phyloP scores from a whole-genome alignment of 2,113 vertebrate genomes.

The Microtus montanus region DNA sequence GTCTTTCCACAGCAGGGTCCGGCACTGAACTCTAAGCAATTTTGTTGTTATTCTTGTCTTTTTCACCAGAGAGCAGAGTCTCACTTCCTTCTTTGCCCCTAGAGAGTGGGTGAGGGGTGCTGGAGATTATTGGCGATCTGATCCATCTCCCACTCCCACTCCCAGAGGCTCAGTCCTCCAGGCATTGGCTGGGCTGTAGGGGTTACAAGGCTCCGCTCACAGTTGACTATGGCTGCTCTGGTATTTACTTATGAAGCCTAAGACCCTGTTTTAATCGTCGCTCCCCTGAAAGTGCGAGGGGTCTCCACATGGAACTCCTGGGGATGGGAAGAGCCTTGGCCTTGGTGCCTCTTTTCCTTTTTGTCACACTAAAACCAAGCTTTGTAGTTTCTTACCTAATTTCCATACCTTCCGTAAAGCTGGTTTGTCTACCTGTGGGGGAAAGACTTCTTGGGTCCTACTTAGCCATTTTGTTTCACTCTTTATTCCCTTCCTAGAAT shows the following conservation, averaged over 20 bases:
- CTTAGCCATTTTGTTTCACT: background rate
- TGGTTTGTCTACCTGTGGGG: background rate
- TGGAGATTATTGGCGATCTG: background rate
- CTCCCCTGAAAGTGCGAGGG: background rate
- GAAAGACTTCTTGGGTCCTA: background rate
- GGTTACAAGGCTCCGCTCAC: background rate
- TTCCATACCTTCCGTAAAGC: background rate
- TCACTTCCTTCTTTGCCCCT: background rate
- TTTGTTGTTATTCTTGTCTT: background rate
- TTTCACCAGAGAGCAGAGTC: background rate
- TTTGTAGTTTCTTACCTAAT: background rate
- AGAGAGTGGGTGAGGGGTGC: background rate
- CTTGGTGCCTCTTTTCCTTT: background rate
- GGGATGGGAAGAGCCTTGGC: background rate
- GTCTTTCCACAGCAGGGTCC: background rate
- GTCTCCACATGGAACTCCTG: background rate
- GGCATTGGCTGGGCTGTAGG: background rate
- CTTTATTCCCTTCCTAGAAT: background rate
- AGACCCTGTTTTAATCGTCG: background rate
- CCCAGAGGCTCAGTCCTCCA: background rate
- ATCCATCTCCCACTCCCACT: too few species aligned
- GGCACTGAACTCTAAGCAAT: background rate
- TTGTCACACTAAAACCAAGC: background rate
- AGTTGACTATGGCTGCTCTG: background rate
- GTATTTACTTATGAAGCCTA: background rate